Conservation (phyloP, 37 sponge, comb jelly and placozoan genomes). For the Chondrilla cf. caribensis region DNA sequence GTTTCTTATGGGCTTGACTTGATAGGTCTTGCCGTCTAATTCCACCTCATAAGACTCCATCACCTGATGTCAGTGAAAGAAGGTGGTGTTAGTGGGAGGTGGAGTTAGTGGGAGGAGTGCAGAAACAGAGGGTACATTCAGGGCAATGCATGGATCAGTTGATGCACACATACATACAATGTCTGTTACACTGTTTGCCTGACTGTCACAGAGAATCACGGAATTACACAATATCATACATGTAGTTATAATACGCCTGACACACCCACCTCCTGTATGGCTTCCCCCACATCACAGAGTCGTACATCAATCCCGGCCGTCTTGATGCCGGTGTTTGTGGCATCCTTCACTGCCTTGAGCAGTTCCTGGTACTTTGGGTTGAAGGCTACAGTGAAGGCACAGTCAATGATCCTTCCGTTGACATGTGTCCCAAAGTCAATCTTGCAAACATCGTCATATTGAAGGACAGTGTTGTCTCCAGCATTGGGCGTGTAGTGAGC, state of each 20-base stretch:
- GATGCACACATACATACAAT: no score
- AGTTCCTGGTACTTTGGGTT: conserved; percentile 90
- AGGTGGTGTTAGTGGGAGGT: neutral
- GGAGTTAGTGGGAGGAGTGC: neutral
- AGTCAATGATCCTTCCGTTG: conserved; percentile 95
- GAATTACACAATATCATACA: no score
- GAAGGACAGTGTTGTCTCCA: conserved; percentile 92
- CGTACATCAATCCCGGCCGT: conserved; percentile 93
- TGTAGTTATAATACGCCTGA: no score
- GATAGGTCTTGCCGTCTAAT: conserved; percentile 89
- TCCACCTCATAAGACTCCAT: conserved; percentile 99
- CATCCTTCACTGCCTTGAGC: conserved; percentile 87
- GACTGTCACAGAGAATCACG: no score
- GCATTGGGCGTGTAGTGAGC: conserved; percentile 99
- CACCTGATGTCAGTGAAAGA: conserved; percentile 16
- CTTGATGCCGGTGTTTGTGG: conserved; percentile 88
- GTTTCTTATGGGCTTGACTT: conserved; percentile 51
- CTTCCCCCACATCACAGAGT: conserved; percentile 92
- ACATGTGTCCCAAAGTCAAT: conserved; percentile 98
- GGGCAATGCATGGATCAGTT: no score
- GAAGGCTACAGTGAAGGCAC: conserved; percentile 98
- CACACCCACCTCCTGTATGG: conserved; percentile 88
- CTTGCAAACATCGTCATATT: conserved; percentile 97
- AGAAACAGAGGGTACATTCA: no score
- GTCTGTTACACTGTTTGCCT: no score